Base-by-base conservation (phyloP, 2,888 invertebrate species). In the Isotomurus palustris region DNA sequence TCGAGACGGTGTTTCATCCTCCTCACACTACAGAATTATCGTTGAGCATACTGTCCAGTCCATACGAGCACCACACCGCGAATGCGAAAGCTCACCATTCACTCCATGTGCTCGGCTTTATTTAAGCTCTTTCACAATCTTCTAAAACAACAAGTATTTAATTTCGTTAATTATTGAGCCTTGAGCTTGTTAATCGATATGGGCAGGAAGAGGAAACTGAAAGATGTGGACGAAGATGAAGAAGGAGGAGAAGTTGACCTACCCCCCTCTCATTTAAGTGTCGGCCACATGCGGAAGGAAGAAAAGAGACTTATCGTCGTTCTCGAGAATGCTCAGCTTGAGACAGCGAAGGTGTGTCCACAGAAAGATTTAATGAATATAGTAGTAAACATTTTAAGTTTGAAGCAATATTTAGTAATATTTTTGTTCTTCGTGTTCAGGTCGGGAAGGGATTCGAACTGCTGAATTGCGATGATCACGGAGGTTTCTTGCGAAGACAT, bases 391-490 rank as follows among this genome's bases (percentile, higher is more conserved):
- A 32, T 14, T 14, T 32, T 32, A 32, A 8, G 14, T 10, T 32
- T 32, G 21, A 14, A 47, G 6, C n/a, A 17, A 6, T 38, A 22
- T 35, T 47, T 27, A 29, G 38, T 56, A 19, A 2, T 43, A 41
- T 22, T 21, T 27, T 44, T 14, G 4, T 2, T 41, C 3, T 53
- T 43, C n/a, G n/a, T n/a, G n/a, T n/a, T 3, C 32, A 63, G 63
- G 49, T 63, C 25, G 63, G 60, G 2, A 49, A 49, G 63, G 91
- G 91, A 66, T 96, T 91, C 77, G 92, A 95, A 74, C 78, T 97
- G 25, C 77, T 97, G 50, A 95, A 94, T 73, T 92, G 92, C 76
- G 96, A 97, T 75, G 93, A 94, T 73, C 96, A 97, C 76, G 81
- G 82, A 24, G 79, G 83, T 67, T 86, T 93, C 62, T 79, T 95